Evolutionary conservation across 2,888 invertebrate species (phyloP).

Genomic region (Venusia cambrica): DNA sequence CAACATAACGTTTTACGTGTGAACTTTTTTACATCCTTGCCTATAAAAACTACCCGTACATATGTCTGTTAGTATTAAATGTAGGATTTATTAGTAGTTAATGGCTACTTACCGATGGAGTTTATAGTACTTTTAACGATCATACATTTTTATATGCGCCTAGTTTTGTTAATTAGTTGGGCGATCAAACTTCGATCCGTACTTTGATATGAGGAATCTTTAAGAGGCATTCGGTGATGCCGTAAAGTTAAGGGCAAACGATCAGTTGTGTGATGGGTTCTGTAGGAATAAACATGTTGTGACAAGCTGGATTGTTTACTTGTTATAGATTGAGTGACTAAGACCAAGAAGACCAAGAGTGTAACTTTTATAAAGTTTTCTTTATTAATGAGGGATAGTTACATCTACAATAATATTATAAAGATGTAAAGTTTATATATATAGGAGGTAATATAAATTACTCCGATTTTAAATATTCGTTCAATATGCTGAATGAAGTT

Average conservation of each 20-base stretch:
- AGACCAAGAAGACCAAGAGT: too few species aligned
- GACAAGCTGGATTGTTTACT: too few species aligned
- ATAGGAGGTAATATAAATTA: too few species aligned
- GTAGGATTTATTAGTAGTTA: constrained; percentile 56
- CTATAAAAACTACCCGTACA: constrained; percentile 26
- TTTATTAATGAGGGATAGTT: too few species aligned
- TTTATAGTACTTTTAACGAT: constrained; percentile 65
- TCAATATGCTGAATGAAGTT: too few species aligned
- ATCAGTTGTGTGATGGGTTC: constrained; percentile 23
- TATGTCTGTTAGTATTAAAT: constrained; percentile 42
- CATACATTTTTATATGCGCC: constrained; percentile 52
- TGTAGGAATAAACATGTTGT: constrained; percentile 27
- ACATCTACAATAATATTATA: too few species aligned
- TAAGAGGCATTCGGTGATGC: constrained; percentile 25
- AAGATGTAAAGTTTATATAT: too few species aligned
- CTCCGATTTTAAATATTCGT: too few species aligned
- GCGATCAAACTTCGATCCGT: constrained; percentile 56
- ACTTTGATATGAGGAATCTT: constrained; percentile 40
- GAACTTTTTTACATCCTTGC: constrained; percentile 31
- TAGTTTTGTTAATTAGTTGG: constrained; percentile 66
- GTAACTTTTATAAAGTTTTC: too few species aligned
- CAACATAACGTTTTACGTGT: constrained; percentile 29
- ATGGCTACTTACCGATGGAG: constrained; percentile 34
- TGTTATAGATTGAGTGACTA: too few species aligned
- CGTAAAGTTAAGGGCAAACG: constrained; percentile 24